These are phyloP conservation scores for Burhinus oedicnemus DNA, from an alignment of 2,113 vertebrate species.

Conservation along the genomic window DNA sequence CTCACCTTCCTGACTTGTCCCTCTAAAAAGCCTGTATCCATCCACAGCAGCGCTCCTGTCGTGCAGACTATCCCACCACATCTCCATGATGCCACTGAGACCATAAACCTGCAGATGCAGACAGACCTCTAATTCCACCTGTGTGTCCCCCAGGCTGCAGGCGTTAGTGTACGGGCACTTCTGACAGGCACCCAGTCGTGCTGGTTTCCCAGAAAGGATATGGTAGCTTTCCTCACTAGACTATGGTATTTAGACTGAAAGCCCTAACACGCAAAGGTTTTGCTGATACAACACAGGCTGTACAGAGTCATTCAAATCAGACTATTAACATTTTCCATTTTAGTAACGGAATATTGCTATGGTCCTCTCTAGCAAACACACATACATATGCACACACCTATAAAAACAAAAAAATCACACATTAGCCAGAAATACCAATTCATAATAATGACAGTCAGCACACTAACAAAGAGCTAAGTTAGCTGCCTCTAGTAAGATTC, in stretches of 20 bases:
- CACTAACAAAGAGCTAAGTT: neutral
- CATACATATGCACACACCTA: neutral
- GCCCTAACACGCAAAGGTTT: neutral
- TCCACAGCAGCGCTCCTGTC: accelerated
- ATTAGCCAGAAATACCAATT: neutral
- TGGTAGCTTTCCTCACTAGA: neutral
- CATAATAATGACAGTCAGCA: neutral
- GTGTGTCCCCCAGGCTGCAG: accelerated
- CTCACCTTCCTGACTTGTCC: neutral
- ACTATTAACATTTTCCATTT: neutral
- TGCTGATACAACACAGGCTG: neutral
- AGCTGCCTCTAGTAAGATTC: neutral
- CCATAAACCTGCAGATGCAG: neutral
- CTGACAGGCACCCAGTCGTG: neutral
- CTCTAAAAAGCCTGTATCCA: neutral
- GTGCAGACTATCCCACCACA: neutral
- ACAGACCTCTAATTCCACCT: neutral
- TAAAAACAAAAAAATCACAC: neutral
- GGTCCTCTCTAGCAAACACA: neutral
- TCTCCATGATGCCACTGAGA: neutral
- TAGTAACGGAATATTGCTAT: neutral
- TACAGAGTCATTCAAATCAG: neutral
- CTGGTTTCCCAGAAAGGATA: neutral
- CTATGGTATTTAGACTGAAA: neutral
- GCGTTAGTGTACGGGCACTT: neutral